phyloP scores from a whole-genome alignment of 2,888 invertebrate species.

The Acleris literana region DNA sequence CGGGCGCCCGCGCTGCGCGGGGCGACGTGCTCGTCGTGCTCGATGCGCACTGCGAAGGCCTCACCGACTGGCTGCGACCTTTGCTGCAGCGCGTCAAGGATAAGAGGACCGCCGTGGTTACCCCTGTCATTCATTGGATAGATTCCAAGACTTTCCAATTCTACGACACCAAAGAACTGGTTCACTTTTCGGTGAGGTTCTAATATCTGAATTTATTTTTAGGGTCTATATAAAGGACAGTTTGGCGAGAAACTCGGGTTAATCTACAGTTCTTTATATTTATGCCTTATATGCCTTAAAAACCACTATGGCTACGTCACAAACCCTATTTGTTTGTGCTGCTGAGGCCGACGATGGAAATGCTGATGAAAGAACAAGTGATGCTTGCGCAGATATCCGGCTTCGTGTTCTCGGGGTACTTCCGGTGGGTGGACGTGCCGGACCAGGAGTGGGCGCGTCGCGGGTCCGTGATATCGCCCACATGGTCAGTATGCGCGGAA shows the following conservation, averaged over 20 bases:
- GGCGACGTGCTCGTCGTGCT: conserved; percentile 94
- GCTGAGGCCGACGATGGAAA: too few relatives aligned
- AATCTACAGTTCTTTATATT: too few relatives aligned
- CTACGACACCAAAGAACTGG: conserved; percentile 88
- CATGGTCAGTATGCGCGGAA: conserved; percentile 76
- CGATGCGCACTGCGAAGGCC: conserved; percentile 95
- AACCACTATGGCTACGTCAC: too few relatives aligned
- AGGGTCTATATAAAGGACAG: too few relatives aligned
- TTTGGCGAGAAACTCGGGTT: too few relatives aligned
- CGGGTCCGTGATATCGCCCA: conserved; percentile 84
- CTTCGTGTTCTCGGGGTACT: conserved; percentile 95
- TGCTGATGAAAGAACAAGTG: too few relatives aligned
- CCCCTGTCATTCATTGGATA: conserved; percentile 95
- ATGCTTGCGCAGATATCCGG: conserved; percentile 86
- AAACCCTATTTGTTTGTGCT: too few relatives aligned
- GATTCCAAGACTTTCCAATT: too few relatives aligned
- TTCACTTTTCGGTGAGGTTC: conserved; percentile 67
- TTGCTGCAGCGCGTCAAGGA: conserved; percentile 89
- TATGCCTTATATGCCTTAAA: too few relatives aligned
- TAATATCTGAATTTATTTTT: too few relatives aligned
- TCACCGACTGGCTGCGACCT: conserved; percentile 93
- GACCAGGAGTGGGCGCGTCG: conserved; percentile 85
- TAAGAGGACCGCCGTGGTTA: conserved; percentile 91
- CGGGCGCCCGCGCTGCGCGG: conserved; percentile 91
- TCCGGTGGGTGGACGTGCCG: conserved; percentile 94